Evolutionary conservation across 2,113 vertebrate genomes (phyloP).

Genomic region (Lophura nycthemera): DNA sequence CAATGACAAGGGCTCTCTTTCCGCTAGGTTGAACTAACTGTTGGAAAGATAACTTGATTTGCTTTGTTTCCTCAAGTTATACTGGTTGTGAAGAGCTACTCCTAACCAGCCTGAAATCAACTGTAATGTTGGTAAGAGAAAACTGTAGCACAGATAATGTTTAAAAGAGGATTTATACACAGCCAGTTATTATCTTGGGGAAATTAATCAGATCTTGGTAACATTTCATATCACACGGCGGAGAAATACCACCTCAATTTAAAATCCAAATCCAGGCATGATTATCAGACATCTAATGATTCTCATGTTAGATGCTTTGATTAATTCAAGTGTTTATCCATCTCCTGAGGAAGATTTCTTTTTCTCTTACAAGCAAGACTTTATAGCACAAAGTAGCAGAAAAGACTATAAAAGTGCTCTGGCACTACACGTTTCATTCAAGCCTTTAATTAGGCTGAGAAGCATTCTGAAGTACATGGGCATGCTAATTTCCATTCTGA

Average conservation of each 20-base stretch:
- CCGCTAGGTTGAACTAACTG: constrained; percentile 43
- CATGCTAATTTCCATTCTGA: not conserved
- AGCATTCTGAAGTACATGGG: not conserved
- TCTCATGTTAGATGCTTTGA: not conserved
- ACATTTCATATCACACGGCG: not conserved
- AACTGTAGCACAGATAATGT: not conserved
- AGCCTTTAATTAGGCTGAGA: not conserved
- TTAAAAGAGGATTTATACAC: constrained; percentile 19
- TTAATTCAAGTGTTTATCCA: not conserved
- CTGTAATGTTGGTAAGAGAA: constrained; percentile 1
- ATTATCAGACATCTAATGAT: not conserved
- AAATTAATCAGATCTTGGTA: not conserved
- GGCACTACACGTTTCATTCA: not conserved
- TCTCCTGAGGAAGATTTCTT: not conserved
- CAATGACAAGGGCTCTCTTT: constrained; percentile 38
- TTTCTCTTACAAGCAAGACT: not conserved
- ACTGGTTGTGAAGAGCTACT: constrained; percentile 1
- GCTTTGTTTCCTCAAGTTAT: constrained; percentile 43
- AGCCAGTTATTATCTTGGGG: not conserved
- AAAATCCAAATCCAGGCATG: not conserved
- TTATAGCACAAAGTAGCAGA: not conserved
- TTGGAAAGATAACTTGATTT: constrained; percentile 38
- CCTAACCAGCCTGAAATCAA: constrained; percentile 46
- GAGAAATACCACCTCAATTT: not conserved
- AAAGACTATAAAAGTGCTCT: not conserved